Conservation (phyloP, 2,797 vertebrate genomes). For the Sebastes aleutianus region DNA sequence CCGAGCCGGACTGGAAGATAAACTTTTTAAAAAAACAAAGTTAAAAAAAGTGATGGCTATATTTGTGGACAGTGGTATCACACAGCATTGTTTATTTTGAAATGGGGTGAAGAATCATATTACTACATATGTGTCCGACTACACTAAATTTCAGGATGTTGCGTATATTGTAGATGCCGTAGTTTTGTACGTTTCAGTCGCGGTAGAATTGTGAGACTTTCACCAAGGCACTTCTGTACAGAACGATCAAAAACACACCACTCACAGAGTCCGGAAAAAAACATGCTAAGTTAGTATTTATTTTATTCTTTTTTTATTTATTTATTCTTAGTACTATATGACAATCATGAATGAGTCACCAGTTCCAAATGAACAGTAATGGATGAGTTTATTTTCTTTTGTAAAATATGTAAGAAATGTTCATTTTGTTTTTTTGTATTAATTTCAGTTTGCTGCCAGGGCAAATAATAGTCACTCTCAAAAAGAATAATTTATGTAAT, state of each 20-base stretch:
- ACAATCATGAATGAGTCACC: slow-evolving; percentile 99
- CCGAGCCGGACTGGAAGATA: slow-evolving; percentile 56
- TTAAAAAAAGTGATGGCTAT: slow-evolving; percentile 89
- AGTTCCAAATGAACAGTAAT: slow-evolving; percentile 92
- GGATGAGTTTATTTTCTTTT: slow-evolving; percentile 92
- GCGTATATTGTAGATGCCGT: slow-evolving; percentile 97
- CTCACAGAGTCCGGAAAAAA: slow-evolving; percentile 77
- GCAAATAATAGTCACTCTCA: slow-evolving; percentile 99
- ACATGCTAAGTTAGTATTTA: slow-evolving; percentile 82
- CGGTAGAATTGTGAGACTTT: slow-evolving; percentile 98
- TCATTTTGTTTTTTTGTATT: slow-evolving; percentile 99
- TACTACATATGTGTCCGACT: slow-evolving; percentile 94
- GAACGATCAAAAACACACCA: slow-evolving; percentile 79
- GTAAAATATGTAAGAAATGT: slow-evolving; percentile 99
- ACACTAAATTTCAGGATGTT: slow-evolving; percentile 97
- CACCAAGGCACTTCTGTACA: slow-evolving; percentile 99
- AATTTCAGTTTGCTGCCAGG: slow-evolving; percentile 96
- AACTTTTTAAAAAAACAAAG: slow-evolving; percentile 70
- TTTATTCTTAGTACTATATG: slow-evolving; percentile 94
- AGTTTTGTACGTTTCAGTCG: slow-evolving; percentile 99
- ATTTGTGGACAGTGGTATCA: slow-evolving; percentile 93
- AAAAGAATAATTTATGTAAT: slow-evolving; percentile 99
- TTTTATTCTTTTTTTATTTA: slow-evolving; percentile 78
- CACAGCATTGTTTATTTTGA: slow-evolving; percentile 94
- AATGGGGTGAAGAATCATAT: slow-evolving; percentile 84